Evolutionary conservation across 2,797 vertebrate species (phyloP).

Genomic region (Manis pentadactyla): DNA sequence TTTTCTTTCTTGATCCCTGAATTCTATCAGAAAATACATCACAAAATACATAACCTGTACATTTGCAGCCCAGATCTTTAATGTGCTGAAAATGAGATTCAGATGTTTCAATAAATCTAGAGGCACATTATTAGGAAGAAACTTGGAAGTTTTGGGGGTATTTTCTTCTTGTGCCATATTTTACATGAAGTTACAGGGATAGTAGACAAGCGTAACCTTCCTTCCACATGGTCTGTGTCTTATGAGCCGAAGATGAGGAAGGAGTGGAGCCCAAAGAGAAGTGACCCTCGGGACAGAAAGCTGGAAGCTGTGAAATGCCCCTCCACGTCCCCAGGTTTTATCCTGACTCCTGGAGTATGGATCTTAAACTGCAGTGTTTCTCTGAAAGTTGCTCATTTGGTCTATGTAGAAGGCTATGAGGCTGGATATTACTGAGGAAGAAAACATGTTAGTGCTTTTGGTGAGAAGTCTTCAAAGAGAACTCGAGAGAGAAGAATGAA

Average conservation of each 20-base stretch:
- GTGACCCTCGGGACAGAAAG: not conserved
- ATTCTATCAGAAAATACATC: conserved; percentile 84
- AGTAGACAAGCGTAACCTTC: not conserved
- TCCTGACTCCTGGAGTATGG: not conserved
- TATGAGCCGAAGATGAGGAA: not conserved
- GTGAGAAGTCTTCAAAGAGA: conserved; percentile 27
- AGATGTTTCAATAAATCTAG: conserved; percentile 81
- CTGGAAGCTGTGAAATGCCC: not conserved
- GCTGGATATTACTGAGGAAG: not conserved
- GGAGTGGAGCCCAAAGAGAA: not conserved
- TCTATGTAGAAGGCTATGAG: conserved; percentile 14
- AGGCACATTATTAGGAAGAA: conserved; percentile 74
- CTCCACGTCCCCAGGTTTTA: conserved; percentile 23
- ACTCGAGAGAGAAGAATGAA: not conserved
- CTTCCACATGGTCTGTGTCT: not conserved
- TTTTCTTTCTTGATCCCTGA: conserved; percentile 76
- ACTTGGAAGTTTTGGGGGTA: conserved; percentile 8
- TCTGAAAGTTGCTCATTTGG: conserved; percentile 6
- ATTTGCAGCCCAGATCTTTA: conserved; percentile 78
- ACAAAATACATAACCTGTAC: conserved; percentile 78
- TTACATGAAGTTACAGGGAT: conserved; percentile 77
- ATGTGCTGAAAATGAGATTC: conserved; percentile 80
- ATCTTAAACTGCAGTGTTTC: not conserved
- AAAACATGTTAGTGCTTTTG: conserved; percentile 31
- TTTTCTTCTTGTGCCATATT: conserved; percentile 69